Conservation (phyloP, 2,113 vertebrate genomes). For the Oenanthe melanoleuca region DNA sequence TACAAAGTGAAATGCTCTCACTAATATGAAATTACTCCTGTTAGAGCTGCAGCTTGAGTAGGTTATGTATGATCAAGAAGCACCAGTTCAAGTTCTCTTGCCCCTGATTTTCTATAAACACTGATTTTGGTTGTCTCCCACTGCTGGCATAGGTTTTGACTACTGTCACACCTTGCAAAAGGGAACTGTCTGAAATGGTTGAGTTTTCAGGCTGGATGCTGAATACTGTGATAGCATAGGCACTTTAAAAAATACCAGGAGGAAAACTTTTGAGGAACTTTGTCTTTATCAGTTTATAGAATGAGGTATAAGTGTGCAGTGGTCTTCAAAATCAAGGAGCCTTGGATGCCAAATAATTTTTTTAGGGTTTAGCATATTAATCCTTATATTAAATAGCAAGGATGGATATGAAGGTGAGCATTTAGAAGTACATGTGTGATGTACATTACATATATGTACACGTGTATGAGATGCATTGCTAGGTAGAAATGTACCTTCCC, state of each 20-base stretch:
- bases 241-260: neutral
- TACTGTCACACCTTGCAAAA: neutral
- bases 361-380: neutral
- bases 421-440: neutral
- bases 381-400: neutral
- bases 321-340: neutral
- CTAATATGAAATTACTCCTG: neutral
- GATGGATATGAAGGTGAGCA: neutral
- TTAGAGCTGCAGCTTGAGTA: neutral
- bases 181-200: neutral
- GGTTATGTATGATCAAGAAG: neutral
- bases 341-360: neutral
- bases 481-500: neutral
- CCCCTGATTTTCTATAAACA: neutral
- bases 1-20: neutral
- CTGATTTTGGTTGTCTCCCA: neutral
- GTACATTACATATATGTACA: neutral
- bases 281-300: neutral
- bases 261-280: neutral
- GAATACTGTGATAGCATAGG: neutral
- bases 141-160: neutral
- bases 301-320: neutral
- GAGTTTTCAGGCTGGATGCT: neutral
- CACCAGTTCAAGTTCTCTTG: neutral
- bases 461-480: neutral